phyloP scores from a whole-genome alignment of 2,113 vertebrate genomes.

The Stomatorhinus ivindoensis region DNA sequence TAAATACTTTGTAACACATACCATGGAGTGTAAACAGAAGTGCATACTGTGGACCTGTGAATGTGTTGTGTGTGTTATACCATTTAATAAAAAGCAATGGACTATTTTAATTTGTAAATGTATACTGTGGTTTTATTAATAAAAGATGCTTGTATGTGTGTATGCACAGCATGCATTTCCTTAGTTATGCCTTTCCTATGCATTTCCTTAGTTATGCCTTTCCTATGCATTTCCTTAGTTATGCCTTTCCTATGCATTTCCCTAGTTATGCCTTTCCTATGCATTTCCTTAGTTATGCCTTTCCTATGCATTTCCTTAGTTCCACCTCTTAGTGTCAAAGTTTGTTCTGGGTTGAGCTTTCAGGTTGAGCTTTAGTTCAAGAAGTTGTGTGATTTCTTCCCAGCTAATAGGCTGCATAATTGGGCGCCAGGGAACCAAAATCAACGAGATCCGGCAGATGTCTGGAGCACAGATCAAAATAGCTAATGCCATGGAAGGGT shows the following conservation, averaged over 20 bases:
- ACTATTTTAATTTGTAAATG: neutral
- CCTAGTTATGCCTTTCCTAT: neutral
- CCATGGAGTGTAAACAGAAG: neutral
- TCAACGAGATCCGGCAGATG: constrained; percentile 99
- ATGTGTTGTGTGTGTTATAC: neutral
- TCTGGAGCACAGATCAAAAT: constrained; percentile 99
- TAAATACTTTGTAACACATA: neutral
- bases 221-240: neutral
- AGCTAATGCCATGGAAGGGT: constrained; percentile 93
- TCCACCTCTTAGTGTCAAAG: neutral
- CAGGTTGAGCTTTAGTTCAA: constrained; percentile 19
- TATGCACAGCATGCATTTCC: neutral
- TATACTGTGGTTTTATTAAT: neutral
- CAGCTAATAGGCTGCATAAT: constrained; percentile 99
- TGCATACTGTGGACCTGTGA: neutral
- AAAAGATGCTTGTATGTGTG: neutral
- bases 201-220: neutral
- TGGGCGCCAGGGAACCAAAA: constrained; percentile 98
- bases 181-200: neutral
- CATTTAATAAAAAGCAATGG: neutral
- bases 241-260: neutral
- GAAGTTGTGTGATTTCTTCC: constrained; percentile 53
- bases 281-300: neutral
- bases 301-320: too few species aligned
- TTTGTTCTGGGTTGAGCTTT: neutral